Base-by-base conservation (phyloP, 64 coral and sea anemone species). In the Montipora efflorescens region DNA sequence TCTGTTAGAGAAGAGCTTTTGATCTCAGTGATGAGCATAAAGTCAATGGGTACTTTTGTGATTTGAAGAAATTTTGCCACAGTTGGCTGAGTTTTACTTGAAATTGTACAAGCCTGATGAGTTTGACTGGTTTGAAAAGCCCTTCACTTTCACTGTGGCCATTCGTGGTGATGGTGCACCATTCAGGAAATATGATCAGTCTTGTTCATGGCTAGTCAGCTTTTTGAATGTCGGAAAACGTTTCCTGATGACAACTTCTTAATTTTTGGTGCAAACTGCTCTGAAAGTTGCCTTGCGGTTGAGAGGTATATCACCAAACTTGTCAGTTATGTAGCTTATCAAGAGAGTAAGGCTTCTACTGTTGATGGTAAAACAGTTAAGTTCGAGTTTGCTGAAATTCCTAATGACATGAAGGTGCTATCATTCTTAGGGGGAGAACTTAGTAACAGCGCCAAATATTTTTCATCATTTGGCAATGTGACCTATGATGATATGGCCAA, bases 351-450 rank as follows among this genome's bases (percentile, higher is more conserved):
- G 16, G 62, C 75, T 43, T 94, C 59, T 23, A 9, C 13, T 36
- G 21, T 47, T 4, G 74, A 59, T 73, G 28, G 48, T n/a, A 90
- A 90, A 8, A 44, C 22, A 58, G 75, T 90, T 47, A 89, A 89
- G 51, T 94, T 94, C 20, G 14, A 77, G 44, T 61, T 94, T 23
- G 12, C 77, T n/a, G 92, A 94, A 67, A 43, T 94, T 4, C 92
- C 92, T 71, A 94, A 94, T 74, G 87, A 94, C 78, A 94, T 94
- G 92, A 94, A 94, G 25, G 89, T 94, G 92, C 23, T 94, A 3
- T 52, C 48, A 28, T 94, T 94, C 50, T 16, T 94, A 11, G 19
- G 5, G 67, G 87, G 86, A n/a, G 92, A 89, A 76, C 78, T 82
- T 8, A 89, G 50, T 77, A 89, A 94, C 67, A 81, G 85, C 50